These are phyloP conservation scores for Bombus confusus DNA, from an alignment of 1,140 invertebrate genomes.

Conservation along the genomic window DNA sequence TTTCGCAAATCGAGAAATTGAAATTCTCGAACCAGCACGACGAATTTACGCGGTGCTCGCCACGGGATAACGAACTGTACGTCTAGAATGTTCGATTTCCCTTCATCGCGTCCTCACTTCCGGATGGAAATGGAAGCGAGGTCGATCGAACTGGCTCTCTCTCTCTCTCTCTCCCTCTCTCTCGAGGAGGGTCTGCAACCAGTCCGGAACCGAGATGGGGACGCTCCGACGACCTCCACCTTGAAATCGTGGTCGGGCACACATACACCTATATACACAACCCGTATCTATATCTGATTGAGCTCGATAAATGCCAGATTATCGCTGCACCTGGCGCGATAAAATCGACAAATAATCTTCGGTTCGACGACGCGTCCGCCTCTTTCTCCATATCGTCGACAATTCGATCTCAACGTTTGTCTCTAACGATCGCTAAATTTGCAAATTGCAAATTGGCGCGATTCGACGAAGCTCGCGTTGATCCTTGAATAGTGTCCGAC, in stretches of 20 bases:
- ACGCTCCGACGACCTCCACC: conserved; percentile 57
- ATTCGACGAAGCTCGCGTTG: background rate
- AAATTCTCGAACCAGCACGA: conserved; percentile 38
- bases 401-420: too few species aligned
- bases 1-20: conserved; percentile 47
- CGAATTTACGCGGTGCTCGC: conserved; percentile 31
- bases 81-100: conserved; percentile 67
- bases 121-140: conserved; percentile 70
- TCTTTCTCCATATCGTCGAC: background rate
- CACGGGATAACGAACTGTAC: conserved; percentile 49
- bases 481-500: background rate
- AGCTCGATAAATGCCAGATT: conserved; percentile 52
- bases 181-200: conserved; percentile 52
- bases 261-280: background rate
- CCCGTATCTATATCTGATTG: conserved; percentile 31
- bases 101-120: conserved; percentile 67
- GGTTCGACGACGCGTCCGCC: background rate
- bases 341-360: conserved; percentile 11
- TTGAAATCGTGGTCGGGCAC: conserved; percentile 56
- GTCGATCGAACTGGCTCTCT: conserved; percentile 60
- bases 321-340: conserved; percentile 4
- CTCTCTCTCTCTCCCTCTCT: too few species aligned
- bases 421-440: background rate
- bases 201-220: conserved; percentile 58
- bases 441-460: background rate